These are phyloP conservation scores for Pedionomus torquatus DNA, from an alignment of 2,113 vertebrate genomes.

Conservation along the genomic window DNA sequence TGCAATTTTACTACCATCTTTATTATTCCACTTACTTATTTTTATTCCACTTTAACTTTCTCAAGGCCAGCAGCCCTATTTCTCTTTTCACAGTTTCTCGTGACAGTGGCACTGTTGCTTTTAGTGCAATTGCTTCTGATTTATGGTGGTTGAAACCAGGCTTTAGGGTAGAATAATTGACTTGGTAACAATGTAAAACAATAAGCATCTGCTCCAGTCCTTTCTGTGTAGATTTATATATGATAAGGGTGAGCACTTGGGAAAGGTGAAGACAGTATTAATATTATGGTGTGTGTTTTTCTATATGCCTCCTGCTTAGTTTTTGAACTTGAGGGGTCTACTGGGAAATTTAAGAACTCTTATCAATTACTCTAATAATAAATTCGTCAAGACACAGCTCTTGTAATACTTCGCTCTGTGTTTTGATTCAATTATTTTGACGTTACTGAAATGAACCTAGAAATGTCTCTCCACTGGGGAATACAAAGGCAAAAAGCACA, in stretches of 20 bases:
- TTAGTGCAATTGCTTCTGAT: not conserved
- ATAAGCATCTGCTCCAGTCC: not conserved
- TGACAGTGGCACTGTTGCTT: not conserved
- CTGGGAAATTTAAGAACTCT: conserved; percentile 57
- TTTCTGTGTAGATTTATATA: not conserved
- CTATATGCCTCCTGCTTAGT: not conserved
- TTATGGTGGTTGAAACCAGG: not conserved
- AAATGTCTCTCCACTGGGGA: conserved; percentile 58
- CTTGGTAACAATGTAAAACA: conserved; percentile 16
- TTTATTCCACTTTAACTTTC: not conserved
- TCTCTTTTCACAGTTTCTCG: not conserved
- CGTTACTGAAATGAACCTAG: conserved; percentile 66
- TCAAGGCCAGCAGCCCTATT: not conserved
- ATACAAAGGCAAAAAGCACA: conserved; percentile 47
- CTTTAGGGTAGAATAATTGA: conserved; percentile 8
- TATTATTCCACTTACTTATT: not conserved
- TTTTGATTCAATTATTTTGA: conserved; percentile 76
- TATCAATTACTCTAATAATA: conserved; percentile 67
- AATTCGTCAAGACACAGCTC: conserved; percentile 31
- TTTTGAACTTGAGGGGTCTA: conserved; percentile 36
- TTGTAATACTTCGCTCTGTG: conserved; percentile 36
- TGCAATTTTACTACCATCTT: not conserved
- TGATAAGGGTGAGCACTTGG: not conserved
- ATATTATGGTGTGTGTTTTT: conserved; percentile 7
- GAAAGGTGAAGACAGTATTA: conserved; percentile 23